phyloP scores from a whole-genome alignment of 2,888 invertebrate species.

The Tetragnatha montana region DNA sequence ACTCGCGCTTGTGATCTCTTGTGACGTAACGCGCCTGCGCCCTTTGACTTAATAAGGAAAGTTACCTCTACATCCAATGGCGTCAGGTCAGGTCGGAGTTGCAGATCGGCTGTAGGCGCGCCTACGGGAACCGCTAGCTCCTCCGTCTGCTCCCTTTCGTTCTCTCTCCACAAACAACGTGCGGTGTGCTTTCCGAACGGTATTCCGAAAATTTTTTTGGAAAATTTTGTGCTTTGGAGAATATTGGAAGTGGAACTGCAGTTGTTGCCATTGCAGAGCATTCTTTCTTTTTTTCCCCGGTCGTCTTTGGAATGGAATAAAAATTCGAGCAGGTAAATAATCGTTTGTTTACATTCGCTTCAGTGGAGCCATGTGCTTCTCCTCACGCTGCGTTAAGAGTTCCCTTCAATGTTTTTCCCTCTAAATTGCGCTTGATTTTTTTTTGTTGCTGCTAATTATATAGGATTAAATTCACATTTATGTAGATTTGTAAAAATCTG shows the following conservation, averaged over 20 bases:
- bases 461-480: too few species aligned
- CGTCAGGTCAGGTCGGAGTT: slow-evolving; percentile 66
- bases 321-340: slow-evolving; percentile 65
- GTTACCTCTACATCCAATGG: slow-evolving; percentile 71
- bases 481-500: too few species aligned
- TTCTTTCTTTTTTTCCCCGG: not conserved
- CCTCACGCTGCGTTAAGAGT: too few species aligned
- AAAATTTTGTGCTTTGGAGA: not conserved
- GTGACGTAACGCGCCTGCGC: slow-evolving; percentile 60
- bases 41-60: slow-evolving; percentile 71
- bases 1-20: slow-evolving; percentile 52
- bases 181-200: slow-evolving; percentile 35
- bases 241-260: too few species aligned
- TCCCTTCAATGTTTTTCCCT: not conserved
- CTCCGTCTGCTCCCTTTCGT: slow-evolving; percentile 41
- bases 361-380: too few species aligned
- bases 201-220: not conserved
- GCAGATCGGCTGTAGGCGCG: slow-evolving; percentile 60
- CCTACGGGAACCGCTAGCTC: slow-evolving; percentile 55
- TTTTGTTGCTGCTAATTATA: too few species aligned
- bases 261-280: too few species aligned
- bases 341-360: slow-evolving; percentile 55
- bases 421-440: not conserved
- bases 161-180: slow-evolving; percentile 33
- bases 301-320: slow-evolving; percentile 33